Conservation (phyloP, 2,113 vertebrate species). For the Oreochromis tanganicae region DNA sequence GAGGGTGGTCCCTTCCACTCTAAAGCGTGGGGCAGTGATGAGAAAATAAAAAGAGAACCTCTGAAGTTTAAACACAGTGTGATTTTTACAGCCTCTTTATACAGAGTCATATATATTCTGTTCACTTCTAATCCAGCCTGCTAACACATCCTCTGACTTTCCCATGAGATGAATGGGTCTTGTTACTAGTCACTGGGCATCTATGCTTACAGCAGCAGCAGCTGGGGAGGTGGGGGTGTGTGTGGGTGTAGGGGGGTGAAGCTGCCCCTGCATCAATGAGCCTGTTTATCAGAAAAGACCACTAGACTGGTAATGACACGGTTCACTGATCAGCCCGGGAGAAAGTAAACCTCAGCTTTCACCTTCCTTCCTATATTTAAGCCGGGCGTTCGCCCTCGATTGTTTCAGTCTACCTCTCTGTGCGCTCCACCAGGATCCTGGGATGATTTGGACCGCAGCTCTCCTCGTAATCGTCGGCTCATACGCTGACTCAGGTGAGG, state of each 20-base stretch:
- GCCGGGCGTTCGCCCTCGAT: background rate
- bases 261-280: slow-evolving; percentile 59
- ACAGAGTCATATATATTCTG: background rate
- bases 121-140: background rate
- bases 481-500: slow-evolving; percentile 43
- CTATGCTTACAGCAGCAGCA: slow-evolving; percentile 22
- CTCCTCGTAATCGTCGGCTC: slow-evolving; percentile 10
- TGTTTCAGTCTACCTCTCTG: slow-evolving; percentile 38
- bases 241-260: background rate
- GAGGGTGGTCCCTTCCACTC: background rate
- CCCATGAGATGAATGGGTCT: slow-evolving; percentile 48
- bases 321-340: slow-evolving; percentile 40
- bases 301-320: slow-evolving; percentile 55
- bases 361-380: slow-evolving; percentile 31
- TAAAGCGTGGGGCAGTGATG: background rate
- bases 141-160: slow-evolving; percentile 11
- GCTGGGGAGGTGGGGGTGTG: background rate
- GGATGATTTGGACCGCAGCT: slow-evolving; percentile 31
- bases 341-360: slow-evolving; percentile 22
- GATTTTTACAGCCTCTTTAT: background rate
- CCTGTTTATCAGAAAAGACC: slow-evolving; percentile 62
- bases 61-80: background rate
- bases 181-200: slow-evolving; percentile 55
- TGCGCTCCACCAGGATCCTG: background rate
- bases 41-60: background rate